Evolutionary conservation across 2,113 vertebrate species (phyloP).

Genomic region (Oceanodroma tethys): DNA sequence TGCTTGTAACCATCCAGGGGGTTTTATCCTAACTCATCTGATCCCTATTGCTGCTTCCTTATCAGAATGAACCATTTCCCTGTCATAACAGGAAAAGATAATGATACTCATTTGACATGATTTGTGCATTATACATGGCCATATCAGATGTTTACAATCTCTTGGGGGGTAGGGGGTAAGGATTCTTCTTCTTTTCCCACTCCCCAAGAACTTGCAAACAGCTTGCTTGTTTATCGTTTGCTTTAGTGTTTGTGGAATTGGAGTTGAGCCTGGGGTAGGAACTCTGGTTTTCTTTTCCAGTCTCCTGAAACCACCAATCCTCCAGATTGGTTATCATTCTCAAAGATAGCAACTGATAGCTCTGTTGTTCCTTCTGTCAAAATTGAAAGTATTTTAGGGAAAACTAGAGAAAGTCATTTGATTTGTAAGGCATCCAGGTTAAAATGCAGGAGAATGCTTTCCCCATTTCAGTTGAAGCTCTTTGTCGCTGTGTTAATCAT

Average conservation of each 20-base stretch:
- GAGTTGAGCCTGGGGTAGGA: neutral
- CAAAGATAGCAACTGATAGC: neutral
- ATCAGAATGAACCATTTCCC: neutral
- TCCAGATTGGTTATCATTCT: neutral
- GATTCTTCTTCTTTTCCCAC: neutral
- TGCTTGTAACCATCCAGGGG: neutral
- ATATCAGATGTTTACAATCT: neutral
- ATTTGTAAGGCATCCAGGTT: neutral
- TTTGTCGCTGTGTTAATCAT: neutral
- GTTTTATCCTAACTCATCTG: neutral
- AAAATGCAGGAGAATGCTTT: neutral
- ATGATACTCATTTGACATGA: neutral
- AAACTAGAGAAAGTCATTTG: neutral
- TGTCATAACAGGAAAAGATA: neutral
- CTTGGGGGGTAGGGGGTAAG: neutral
- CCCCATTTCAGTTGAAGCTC: neutral
- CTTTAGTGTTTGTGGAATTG: neutral
- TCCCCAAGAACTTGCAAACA: neutral
- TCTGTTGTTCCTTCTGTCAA: neutral
- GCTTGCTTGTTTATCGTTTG: neutral
- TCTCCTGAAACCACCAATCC: neutral
- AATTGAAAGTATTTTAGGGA: neutral
- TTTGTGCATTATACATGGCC: neutral
- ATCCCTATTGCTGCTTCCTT: neutral
- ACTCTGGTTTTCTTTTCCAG: neutral